Evolutionary conservation across 2,113 vertebrate species (phyloP).

Genomic region (Lamprologus tigripictilis): DNA sequence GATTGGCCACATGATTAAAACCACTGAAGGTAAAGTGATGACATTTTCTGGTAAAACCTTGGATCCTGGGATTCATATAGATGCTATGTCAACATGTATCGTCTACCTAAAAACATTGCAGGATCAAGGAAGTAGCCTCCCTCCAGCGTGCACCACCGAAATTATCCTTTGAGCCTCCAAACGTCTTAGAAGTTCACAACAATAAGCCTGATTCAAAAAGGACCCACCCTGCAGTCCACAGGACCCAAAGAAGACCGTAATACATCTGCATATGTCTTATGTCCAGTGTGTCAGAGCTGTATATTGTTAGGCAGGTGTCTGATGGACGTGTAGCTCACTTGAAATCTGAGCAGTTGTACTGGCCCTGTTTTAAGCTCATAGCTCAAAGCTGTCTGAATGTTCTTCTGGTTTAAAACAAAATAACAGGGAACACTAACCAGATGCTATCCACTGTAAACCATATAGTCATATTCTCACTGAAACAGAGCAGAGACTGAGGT

Average conservation of each 20-base stretch:
- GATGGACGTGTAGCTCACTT: neutral
- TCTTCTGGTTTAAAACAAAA: neutral
- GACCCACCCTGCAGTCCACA: neutral
- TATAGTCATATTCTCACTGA: neutral
- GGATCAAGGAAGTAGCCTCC: accelerated
- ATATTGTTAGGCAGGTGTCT: neutral
- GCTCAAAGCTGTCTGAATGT: neutral
- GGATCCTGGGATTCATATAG: neutral
- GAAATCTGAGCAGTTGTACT: neutral
- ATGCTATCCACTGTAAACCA: neutral
- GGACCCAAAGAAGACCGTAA: neutral
- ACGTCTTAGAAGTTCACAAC: neutral
- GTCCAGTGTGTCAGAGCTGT: neutral
- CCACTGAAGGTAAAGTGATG: neutral
- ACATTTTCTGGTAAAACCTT: neutral
- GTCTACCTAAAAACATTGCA: neutral
- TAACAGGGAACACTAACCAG: neutral
- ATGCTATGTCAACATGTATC: neutral
- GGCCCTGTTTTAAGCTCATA: constrained; percentile 34
- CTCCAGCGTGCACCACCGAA: neutral
- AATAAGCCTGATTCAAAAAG: neutral
- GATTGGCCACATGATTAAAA: neutral
- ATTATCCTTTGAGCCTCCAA: neutral
- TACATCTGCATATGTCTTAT: neutral
- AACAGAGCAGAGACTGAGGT: neutral